phyloP scores from a whole-genome alignment of 2,888 invertebrate genomes.

The Melipona beecheii region DNA sequence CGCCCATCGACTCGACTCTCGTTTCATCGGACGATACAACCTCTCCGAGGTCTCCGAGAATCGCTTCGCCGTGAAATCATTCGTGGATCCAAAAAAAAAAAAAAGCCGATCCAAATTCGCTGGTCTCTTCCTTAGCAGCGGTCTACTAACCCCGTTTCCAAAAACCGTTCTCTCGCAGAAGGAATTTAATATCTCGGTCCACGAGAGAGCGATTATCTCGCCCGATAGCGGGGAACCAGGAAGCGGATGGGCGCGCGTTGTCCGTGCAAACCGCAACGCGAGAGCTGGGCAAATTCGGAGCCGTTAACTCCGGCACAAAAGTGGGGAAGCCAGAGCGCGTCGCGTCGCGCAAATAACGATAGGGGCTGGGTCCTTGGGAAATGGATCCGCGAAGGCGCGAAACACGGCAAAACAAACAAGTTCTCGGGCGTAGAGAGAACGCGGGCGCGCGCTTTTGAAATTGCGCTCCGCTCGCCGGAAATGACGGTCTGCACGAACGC shows the following conservation, averaged over 20 bases:
- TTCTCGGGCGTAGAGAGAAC: background rate
- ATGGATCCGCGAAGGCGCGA: slow-evolving; percentile 18
- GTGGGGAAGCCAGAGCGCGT: background rate
- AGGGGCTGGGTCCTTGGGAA: slow-evolving; percentile 5
- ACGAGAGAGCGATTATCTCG: slow-evolving; percentile 27
- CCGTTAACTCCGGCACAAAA: slow-evolving; percentile 39
- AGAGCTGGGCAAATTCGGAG: slow-evolving; percentile 7
- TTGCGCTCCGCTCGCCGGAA: slow-evolving; percentile 53
- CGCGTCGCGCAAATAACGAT: slow-evolving; percentile 29
- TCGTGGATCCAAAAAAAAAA: no score
- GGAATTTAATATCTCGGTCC: slow-evolving; percentile 34
- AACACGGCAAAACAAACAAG: slow-evolving; percentile 36
- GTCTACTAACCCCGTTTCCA: slow-evolving; percentile 15
- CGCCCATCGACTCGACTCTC: no score
- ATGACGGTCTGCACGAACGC: slow-evolving; percentile 40
- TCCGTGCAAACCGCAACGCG: background rate
- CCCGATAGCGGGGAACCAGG: background rate
- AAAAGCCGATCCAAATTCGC: background rate
- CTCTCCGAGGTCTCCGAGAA: no score
- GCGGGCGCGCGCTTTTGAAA: slow-evolving; percentile 22
- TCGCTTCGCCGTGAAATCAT: no score
- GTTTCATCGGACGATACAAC: no score
- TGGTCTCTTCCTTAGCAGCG: background rate
- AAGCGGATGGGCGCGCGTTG: background rate
- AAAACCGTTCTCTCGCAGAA: background rate